A percentile compares a stretch with the other conserved stretches of the same genome.
Conservation (phyloP, 2,113 vertebrate species). For the Alectura lathami region DNA sequence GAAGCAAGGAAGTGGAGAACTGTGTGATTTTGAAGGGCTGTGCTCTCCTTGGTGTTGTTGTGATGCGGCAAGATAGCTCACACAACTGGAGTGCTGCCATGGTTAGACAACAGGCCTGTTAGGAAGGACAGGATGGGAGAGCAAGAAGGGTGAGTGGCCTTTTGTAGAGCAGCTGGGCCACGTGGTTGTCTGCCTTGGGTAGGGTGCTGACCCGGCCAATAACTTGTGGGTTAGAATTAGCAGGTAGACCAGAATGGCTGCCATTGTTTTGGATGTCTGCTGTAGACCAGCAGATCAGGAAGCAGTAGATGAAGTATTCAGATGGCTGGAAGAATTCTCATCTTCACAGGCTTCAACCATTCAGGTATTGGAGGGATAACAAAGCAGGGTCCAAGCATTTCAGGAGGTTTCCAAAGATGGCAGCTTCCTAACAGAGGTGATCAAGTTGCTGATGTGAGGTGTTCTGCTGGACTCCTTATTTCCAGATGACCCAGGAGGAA, state of each 20-base stretch:
- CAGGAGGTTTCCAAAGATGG: background rate
- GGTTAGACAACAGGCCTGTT: background rate
- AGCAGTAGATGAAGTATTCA: background rate
- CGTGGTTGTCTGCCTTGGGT: background rate
- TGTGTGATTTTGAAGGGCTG: background rate
- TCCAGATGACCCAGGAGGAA: background rate
- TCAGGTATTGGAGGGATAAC: background rate
- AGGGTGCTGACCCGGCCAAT: background rate
- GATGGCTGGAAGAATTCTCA: background rate
- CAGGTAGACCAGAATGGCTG: background rate
- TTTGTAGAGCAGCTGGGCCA: background rate
- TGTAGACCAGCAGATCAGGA: background rate
- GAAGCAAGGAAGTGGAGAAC: background rate
- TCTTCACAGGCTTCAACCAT: background rate
- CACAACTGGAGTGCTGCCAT: background rate
- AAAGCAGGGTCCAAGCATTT: background rate
- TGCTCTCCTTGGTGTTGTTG: background rate
- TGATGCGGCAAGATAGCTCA: background rate
- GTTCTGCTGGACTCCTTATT: background rate
- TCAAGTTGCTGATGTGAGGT: background rate
- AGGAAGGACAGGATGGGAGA: background rate
- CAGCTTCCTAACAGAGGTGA: background rate
- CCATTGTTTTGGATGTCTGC: background rate
- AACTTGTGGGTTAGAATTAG: background rate
- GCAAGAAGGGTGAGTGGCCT: background rate